Evolutionary conservation across 2,797 vertebrate species (phyloP), one percentile per base, ranked within the genome.

Genomic region (Numenius phaeopus): DNA sequence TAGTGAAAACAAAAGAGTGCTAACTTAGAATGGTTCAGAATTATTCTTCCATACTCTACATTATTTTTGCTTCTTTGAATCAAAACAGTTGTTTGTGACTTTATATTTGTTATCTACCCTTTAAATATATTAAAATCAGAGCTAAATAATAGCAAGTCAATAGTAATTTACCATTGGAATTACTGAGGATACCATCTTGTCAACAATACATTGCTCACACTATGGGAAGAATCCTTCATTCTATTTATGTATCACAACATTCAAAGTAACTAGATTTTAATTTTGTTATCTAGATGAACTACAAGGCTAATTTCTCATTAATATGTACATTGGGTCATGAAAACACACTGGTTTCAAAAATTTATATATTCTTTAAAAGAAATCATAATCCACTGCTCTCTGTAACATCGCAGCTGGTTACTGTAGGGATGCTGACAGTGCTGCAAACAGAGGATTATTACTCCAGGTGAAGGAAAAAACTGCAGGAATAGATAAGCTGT

Each of bases 401-500:
- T 89, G 42, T 91, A 92, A 91, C 70, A 93, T 82, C 32, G 20
- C 54, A 95, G 91, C 67, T 86, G 77, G 73, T 91, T 95, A 86
- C 86, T 76, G 57, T n/a, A 58, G 81, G 83, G 67, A 94, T 75
- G 79, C 85, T 96, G 90, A 93, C 86, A 72, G 54, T 47, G 59
- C 79, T 71, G 78, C 62, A 97, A 94, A 91, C 46, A 92, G 85
- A 91, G 64, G 65, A 96, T 93, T 96, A 93, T 84, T 90, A 83
- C 55, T 81, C 50, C 54, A 91, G 76, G 82, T 95, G 85, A 91
- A 58, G 23, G 50, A 24, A 46, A 66, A 90, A 87, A 82, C 44
- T 92, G 83, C 32, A 87, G 81, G 50, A 78, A 66, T 4, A 93
- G 62, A 92, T 94, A 88, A 93, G 52, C 57, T 91, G 62, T 37